Conservation (phyloP, 2,113 vertebrate genomes). For the Verasper variegatus region DNA sequence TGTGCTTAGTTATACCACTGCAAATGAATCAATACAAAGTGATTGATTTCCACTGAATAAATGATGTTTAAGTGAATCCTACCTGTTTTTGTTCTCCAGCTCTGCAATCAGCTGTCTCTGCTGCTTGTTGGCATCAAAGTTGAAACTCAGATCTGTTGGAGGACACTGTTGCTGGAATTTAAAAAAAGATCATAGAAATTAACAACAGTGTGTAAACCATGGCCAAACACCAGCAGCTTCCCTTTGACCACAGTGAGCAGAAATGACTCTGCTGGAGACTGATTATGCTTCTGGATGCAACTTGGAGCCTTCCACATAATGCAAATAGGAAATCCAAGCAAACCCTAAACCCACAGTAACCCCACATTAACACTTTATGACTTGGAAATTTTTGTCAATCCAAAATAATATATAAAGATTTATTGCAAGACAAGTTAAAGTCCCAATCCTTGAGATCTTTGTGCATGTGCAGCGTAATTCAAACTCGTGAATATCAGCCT, state of each 20-base stretch:
- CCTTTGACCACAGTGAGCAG: conserved; percentile 16
- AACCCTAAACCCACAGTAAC: not conserved
- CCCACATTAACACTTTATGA: not conserved
- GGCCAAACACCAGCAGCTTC: conserved; percentile 29
- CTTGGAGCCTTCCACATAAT: not conserved
- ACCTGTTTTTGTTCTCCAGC: conserved; percentile 98
- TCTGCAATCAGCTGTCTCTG: conserved; percentile 96
- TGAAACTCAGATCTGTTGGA: conserved; percentile 89
- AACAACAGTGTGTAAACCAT: conserved; percentile 9
- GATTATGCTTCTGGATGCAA: not conserved
- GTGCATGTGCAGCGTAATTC: no score
- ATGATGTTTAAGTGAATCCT: not conserved
- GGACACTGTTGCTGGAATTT: conserved; percentile 86
- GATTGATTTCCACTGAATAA: not conserved
- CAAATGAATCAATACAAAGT: not conserved
- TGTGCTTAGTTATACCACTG: not conserved
- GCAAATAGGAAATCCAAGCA: conserved; percentile 13
- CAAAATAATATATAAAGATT: no score
- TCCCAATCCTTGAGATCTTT: no score
- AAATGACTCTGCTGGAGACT: conserved; percentile 20
- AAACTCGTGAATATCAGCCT: no score
- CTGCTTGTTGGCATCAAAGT: conserved; percentile 95
- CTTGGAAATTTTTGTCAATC: no score
- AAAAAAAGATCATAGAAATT: conserved; percentile 53
- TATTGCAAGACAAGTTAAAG: no score